Conservation (phyloP, 30 jellyfish, hydroid and myxozoan species). For the Morbakka virulenta region DNA sequence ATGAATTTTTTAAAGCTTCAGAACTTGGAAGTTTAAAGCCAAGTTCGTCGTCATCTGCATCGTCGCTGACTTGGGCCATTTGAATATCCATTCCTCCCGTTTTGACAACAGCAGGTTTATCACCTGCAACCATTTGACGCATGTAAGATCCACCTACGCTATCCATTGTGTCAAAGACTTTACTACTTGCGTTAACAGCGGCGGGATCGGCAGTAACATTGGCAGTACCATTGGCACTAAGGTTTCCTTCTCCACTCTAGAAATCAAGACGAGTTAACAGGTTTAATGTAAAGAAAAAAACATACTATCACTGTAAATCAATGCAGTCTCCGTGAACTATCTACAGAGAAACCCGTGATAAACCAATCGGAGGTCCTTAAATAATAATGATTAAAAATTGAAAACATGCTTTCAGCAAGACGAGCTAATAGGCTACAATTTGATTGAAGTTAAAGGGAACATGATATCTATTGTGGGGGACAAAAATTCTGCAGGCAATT, state of each 20-base stretch:
- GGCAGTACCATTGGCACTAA: constrained; percentile 27
- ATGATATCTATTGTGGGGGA: too few relatives aligned
- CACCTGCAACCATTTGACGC: constrained; percentile 96
- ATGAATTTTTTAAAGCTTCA: constrained; percentile 34
- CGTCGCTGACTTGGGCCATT: constrained; percentile 91
- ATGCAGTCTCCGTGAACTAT: not conserved
- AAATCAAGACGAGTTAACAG: not conserved
- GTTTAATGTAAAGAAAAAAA: not conserved
- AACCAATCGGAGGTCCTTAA: not conserved
- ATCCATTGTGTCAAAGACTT: constrained; percentile 67
- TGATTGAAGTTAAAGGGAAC: too few relatives aligned
- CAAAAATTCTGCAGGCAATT: too few relatives aligned
- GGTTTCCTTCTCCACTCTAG: constrained; percentile 16
- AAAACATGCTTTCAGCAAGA: too few relatives aligned
- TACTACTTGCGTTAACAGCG: constrained; percentile 49
- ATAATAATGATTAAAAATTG: too few relatives aligned
- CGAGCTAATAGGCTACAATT: too few relatives aligned
- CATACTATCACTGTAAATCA: constrained; percentile 37
- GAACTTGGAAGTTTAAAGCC: constrained; percentile 83
- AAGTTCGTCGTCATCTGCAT: constrained; percentile 74
- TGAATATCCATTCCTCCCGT: constrained; percentile 64
- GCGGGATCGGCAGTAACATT: constrained; percentile 38
- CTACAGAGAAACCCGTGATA: not conserved
- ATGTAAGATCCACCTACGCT: constrained; percentile 85
- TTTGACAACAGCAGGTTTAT: constrained; percentile 57